Percentiles rank a stretch among this genome's conserved stretches.
Conservation (phyloP, 1,140 invertebrate genomes). For the Dufourea novaeangliae region DNA sequence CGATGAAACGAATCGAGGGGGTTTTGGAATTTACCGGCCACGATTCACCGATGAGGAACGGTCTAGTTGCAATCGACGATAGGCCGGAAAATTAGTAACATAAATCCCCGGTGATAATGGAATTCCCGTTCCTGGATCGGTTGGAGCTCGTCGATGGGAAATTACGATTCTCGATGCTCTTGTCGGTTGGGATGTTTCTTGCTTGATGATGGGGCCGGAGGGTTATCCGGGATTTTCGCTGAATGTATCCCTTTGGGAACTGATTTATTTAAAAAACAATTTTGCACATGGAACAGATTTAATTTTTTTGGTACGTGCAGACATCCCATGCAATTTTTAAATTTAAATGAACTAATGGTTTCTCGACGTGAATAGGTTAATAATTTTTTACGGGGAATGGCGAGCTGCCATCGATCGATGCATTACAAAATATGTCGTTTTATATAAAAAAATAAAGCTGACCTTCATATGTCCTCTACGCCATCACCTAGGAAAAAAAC, state of each 20-base stretch:
- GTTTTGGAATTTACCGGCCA: background rate
- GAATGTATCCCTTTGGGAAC: background rate
- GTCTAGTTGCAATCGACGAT: background rate
- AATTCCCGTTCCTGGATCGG: slow-evolving; percentile 23
- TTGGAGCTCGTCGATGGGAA: background rate
- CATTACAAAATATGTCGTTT: too few species aligned
- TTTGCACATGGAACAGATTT: too few species aligned
- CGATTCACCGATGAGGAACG: background rate
- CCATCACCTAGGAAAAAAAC: too few species aligned
- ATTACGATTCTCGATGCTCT: slow-evolving; percentile 1
- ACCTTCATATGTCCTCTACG: too few species aligned
- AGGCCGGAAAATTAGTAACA: slow-evolving; percentile 7
- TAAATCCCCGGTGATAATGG: slow-evolving; percentile 33
- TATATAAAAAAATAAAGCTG: too few species aligned
- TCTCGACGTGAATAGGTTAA: too few species aligned
- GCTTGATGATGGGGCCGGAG: background rate
- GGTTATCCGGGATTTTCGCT: background rate
- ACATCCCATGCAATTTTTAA: too few species aligned
- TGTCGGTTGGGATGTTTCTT: slow-evolving; percentile 1
- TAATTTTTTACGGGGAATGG: too few species aligned
- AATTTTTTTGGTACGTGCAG: too few species aligned
- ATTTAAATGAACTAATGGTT: too few species aligned
- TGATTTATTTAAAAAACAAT: too few species aligned
- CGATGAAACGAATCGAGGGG: slow-evolving; percentile 3
- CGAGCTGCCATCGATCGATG: too few species aligned